Conservation (phyloP, 1,140 invertebrate species). For the Penaeus chinensis region DNA sequence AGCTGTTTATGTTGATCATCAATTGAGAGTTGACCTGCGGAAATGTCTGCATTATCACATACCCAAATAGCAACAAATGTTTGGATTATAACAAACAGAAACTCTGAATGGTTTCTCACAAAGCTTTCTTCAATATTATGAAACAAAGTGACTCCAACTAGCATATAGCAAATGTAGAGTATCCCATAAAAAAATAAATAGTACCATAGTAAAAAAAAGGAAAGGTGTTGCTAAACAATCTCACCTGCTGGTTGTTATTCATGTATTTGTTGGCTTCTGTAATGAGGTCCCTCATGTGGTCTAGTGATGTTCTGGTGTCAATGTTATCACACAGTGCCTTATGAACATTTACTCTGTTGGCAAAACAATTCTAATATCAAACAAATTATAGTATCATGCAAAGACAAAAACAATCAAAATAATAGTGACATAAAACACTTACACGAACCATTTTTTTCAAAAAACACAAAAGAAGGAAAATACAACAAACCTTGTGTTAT, state of each 20-base stretch:
- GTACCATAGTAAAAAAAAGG: not conserved
- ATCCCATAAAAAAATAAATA: not conserved
- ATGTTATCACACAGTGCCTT: slow-evolving; percentile 94
- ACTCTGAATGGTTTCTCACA: not conserved
- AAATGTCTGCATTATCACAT: not conserved
- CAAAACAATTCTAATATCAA: not conserved
- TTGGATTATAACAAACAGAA: not conserved
- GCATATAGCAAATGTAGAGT: no score
- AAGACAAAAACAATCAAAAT: not conserved
- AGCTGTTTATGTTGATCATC: slow-evolving; percentile 73
- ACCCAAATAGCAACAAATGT: not conserved
- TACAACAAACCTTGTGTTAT: slow-evolving; percentile 52
- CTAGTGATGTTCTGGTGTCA: slow-evolving; percentile 88
- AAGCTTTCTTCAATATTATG: not conserved
- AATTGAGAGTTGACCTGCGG: slow-evolving; percentile 69
- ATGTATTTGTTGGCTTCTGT: slow-evolving; percentile 87
- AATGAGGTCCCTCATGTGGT: slow-evolving; percentile 86
- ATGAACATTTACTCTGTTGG: slow-evolving; percentile 74
- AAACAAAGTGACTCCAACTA: no score
- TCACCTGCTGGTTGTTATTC: slow-evolving; percentile 75
- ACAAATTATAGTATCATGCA: not conserved
- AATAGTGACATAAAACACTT: slow-evolving; percentile 72
- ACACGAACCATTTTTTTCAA: slow-evolving; percentile 74
- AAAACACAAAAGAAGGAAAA: not conserved
- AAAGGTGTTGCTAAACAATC: slow-evolving; percentile 70